These are phyloP conservation scores for Tokudaia muenninki DNA, from an alignment of 2,797 vertebrate species.

Conservation along the genomic window DNA sequence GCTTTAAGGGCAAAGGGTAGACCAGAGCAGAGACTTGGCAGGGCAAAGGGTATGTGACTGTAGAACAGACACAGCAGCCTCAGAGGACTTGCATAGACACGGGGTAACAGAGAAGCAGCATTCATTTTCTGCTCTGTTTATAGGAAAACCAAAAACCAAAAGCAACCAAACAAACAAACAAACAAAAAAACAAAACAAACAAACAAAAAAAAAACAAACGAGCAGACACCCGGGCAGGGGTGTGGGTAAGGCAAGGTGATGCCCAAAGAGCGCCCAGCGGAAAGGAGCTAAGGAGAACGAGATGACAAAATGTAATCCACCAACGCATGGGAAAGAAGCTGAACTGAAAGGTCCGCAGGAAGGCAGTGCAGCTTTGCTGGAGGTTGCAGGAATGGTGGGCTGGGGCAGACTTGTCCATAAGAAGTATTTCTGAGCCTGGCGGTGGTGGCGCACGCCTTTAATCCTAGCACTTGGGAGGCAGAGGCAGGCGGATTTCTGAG, in stretches of 20 bases:
- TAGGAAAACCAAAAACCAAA: slow-evolving; percentile 2
- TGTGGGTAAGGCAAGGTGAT: neutral
- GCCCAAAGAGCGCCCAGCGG: neutral
- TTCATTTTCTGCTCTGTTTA: slow-evolving; percentile 53
- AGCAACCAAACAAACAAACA: too few species aligned
- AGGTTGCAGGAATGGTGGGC: neutral
- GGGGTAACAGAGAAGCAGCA: neutral
- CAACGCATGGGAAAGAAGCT: neutral
- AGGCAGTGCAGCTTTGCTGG: neutral
- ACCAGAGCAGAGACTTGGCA: neutral
- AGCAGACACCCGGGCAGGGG: neutral
- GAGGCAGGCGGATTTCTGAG: too few species aligned
- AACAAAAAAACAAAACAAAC: too few species aligned
- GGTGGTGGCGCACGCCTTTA: too few species aligned
- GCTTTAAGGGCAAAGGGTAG: slow-evolving; percentile 66
- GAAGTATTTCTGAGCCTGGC: neutral
- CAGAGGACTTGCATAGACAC: neutral
- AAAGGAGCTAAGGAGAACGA: neutral
- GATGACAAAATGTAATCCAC: neutral
- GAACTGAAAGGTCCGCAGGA: fast-evolving
- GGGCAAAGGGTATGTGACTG: neutral
- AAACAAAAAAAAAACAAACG: neutral
- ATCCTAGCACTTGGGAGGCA: too few species aligned
- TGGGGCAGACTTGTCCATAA: neutral
- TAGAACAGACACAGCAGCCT: neutral